Base-by-base conservation (phyloP, 2,797 vertebrate species). In the Sphaeramia orbicularis region DNA sequence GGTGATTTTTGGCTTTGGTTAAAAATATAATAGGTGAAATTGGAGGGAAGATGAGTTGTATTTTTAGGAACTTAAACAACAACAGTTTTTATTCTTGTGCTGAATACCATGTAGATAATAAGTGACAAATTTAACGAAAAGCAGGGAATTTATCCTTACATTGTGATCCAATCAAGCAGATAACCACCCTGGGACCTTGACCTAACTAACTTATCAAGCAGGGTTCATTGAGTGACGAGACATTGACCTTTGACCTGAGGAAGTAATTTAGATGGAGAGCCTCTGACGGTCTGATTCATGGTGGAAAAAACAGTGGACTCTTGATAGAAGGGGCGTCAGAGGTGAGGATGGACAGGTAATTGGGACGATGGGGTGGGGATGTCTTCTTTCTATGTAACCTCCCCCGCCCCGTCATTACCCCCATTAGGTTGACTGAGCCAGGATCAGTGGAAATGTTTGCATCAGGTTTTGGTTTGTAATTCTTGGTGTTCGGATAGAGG, bases 171-270 rank as follows among this genome's bases (percentile, higher is more conserved):
- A 65, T 51, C 42, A 75, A 72, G 74, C 44, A 84, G 76, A 81
- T 76, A 76, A 54, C 36, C 57, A 78, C 70, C 60, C 50, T 7
- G 49, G 59, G 75, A 82, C 75, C 58, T 72, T 78, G 78, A 48
- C 1, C 86, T 71, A 65, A 69, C 71, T 68, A 52, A 50, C 65
- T 85, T 76, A 92, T 91, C 86, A 90, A 66, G 82, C 87, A 65
- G 86, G 78, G 80, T 83, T 88, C 89, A 92, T 58, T 91, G 92
- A 93, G 93, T 93, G 92, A 90, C 86, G 91, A 78, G 85, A 93
- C 90, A 90, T 90, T 85, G 87, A 87, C 90, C 88, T 69, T 74
- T 94, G 93, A 94, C 93, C 94, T 85, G 85, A 93, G 94, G 93
- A 95, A 95, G 93, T 89, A 76, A 80, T 89, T 92, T 83, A 85